Percentiles rank a stretch among this genome's conserved stretches.
Conservation (phyloP, 1,140 invertebrate species). For the Tetragnatha versicolor region DNA sequence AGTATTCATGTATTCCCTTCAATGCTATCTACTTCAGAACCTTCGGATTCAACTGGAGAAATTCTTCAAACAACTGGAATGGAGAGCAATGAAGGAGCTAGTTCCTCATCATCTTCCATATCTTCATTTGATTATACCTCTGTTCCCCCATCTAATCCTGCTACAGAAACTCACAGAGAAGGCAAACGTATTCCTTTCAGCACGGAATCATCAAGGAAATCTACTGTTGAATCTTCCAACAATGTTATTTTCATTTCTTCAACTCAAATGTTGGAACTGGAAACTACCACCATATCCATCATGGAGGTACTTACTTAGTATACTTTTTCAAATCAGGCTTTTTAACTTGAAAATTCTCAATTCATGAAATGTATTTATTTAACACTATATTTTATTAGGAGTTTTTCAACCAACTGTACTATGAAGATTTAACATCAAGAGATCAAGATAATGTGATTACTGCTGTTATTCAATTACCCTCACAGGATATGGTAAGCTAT, state of each 20-base stretch:
- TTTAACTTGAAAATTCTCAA: background rate
- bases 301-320: too few species aligned
- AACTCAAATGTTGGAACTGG: background rate
- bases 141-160: too few species aligned
- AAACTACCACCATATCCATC: too few species aligned
- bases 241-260: background rate
- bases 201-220: background rate
- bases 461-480: conserved; percentile 17
- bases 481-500: background rate
- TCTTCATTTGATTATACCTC: too few species aligned
- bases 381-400: background rate
- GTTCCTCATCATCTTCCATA: too few species aligned
- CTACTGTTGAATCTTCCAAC: background rate
- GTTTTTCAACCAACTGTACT: background rate
- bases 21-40: too few species aligned
- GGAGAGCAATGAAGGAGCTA: too few species aligned
- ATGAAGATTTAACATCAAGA: background rate
- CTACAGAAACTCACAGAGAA: conserved; percentile 7
- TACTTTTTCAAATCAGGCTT: too few species aligned
- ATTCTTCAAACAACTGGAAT: too few species aligned
- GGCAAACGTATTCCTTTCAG: conserved; percentile 31
- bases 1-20: too few species aligned
- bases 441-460: conserved; percentile 6
- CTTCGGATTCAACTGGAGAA: too few species aligned
- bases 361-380: background rate